These are phyloP conservation scores for Oryctolagus cuniculus DNA, from an alignment of 2,113 vertebrate species.

Conservation along the genomic window mOryCun1.1 NC_091442.1:21716001-21716500, in stretches of 20 bases:
- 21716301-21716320: not conserved
- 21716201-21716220: conserved; percentile 32
- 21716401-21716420: not conserved
- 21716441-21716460: not conserved
- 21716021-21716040: conserved; percentile 63
- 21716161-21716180: not conserved
- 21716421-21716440: not conserved
- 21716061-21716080: conserved; percentile 70
- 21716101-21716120: conserved; percentile 63
- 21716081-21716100: conserved; percentile 68
- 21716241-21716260: not conserved
- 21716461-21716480: not conserved
- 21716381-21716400: not conserved
- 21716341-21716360: not conserved
- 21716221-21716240: not conserved
- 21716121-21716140: conserved; percentile 49
- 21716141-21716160: conserved; percentile 10
- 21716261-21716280: conserved; percentile 10
- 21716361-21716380: conserved; percentile 20
- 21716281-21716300: not conserved
- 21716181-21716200: not conserved
- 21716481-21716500: conserved; percentile 25
- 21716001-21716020: not conserved
- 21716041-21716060: conserved; percentile 67
- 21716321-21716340: not conserved